Base-by-base conservation (phyloP, 92 coral and sea anemone species). In the Zoanthus solanderi region DNA sequence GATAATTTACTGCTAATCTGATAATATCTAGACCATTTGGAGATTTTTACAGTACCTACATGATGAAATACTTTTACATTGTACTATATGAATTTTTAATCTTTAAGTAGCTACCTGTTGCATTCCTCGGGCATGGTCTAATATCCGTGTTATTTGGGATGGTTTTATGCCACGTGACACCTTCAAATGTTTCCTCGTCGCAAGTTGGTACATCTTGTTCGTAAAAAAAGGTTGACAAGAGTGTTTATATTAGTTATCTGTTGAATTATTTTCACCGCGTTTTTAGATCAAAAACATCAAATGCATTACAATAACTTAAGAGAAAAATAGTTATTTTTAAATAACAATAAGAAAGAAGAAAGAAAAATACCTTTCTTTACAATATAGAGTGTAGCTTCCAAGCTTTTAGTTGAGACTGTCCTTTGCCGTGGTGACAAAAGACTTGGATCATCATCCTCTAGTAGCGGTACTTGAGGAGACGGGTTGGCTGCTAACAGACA, bases 101-200 rank as follows among this genome's bases (percentile, higher is more conserved):
- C 69, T 0, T 9, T 16, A 16, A 8, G 9, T n/a, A 13, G 56
- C 30, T 63, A 81, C 85, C 85, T 81, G 63, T 81, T 30, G 85
- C 85, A 47, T 81, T 81, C 4, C 75, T 75, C 9, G 85, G 85
- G 75, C 85, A 81, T 16, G 63, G 61, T 11, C 85, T 66, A 75
- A 66, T 67, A 66, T 81, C 85, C 30, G 63, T 81, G 6, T 47
- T 66, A 32, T 66, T 68, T 5, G 45, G 17, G 47, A 1, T 75
- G 8, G 85, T 81, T 28, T 29, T 63, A 46, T 81, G 58, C 85
- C 85, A 81, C 45, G 46, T 30, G 37, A 81, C 75, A 46, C 54
- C 75, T 18, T 71, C 61, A 81, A 65, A 81, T 46, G 63, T 46
- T 15, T 81, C 85, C 4, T 28, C 18, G 31, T 6, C 85, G 66